A percentile compares a stretch with the other conserved stretches of the same genome.
These are phyloP conservation scores for Drosophila sulfurigaster DNA, from an alignment of 1,140 invertebrate genomes.

Conservation along the genomic window DNA sequence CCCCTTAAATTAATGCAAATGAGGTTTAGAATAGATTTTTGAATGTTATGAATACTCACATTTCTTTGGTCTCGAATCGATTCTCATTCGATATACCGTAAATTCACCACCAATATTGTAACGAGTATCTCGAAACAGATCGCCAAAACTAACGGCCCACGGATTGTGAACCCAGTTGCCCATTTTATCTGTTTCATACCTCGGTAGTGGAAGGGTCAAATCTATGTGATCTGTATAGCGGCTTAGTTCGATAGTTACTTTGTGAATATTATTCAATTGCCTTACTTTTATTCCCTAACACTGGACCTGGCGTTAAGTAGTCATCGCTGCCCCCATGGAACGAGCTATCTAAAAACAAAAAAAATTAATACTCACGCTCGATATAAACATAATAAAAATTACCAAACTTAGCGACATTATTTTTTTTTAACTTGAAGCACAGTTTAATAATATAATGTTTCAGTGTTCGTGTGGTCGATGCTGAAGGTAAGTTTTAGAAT, in stretches of 20 bases:
- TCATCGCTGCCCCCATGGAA: too few species aligned
- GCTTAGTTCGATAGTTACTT: too few species aligned
- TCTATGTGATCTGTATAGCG: not conserved
- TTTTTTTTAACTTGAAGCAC: not conserved
- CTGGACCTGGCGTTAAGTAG: not conserved
- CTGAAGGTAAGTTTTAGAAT: too few species aligned
- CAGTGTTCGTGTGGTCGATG: not conserved
- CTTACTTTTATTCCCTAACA: not conserved
- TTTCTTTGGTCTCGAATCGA: too few species aligned
- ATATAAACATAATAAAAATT: not conserved
- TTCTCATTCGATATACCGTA: not conserved
- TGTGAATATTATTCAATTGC: too few species aligned
- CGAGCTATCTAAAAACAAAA: too few species aligned
- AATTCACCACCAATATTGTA: not conserved
- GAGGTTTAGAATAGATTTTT: not conserved
- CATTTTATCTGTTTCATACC: not conserved
- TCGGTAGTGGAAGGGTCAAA: slow-evolving; percentile 15
- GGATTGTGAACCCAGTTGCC: slow-evolving; percentile 40
- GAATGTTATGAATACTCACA: too few species aligned
- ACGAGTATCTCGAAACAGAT: slow-evolving; percentile 30
- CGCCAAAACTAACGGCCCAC: slow-evolving; percentile 25
- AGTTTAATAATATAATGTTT: not conserved
- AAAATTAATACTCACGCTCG: not conserved
- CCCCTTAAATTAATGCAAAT: not conserved
- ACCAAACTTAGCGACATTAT: not conserved